Evolutionary conservation across 2,888 invertebrate species (phyloP).

Genomic region (Brenthis ino): DNA sequence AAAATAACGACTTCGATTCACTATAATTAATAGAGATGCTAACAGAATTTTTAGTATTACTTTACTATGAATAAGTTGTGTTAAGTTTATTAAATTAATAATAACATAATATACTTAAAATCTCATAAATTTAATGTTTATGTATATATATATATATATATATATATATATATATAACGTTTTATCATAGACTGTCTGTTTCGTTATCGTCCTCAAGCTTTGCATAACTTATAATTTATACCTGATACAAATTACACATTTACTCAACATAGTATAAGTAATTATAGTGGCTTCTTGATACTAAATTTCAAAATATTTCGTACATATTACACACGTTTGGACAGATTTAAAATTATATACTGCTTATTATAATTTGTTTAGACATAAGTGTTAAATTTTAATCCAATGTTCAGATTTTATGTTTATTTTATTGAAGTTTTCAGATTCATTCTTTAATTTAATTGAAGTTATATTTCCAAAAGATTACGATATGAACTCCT

Average conservation of each 20-base stretch:
- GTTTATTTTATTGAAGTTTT: too few species aligned
- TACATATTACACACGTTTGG: slow-evolving; percentile 1
- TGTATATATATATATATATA: too few species aligned
- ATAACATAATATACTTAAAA: background rate
- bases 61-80: too few species aligned
- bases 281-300: slow-evolving; percentile 32
- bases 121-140: too few species aligned
- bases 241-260: slow-evolving; percentile 32
- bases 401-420: too few species aligned
- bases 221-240: slow-evolving; percentile 37
- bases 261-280: slow-evolving; percentile 32
- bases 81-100: background rate
- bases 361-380: background rate
- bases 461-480: too few species aligned
- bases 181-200: slow-evolving; percentile 14
- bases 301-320: slow-evolving; percentile 31
- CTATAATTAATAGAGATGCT: too few species aligned
- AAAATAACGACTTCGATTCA: background rate
- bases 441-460: too few species aligned
- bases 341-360: background rate
- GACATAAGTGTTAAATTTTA: too few species aligned
- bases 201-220: slow-evolving; percentile 32
- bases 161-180: background rate
- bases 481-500: too few species aligned
- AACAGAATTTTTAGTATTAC: background rate